Conservation (phyloP, 2,113 vertebrate genomes). For the Euleptes europaea region DNA sequence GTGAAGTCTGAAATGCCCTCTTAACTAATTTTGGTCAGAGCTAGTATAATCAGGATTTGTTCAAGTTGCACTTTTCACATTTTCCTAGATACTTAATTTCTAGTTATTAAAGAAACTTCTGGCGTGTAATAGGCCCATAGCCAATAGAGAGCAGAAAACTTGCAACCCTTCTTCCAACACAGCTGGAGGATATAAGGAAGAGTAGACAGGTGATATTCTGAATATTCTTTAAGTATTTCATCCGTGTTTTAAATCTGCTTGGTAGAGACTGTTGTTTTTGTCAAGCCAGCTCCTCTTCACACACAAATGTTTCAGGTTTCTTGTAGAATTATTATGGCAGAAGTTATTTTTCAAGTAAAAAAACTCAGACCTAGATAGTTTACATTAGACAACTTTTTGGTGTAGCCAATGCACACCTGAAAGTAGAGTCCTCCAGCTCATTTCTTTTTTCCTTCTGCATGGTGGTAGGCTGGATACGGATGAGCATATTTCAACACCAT, state of each 20-base stretch:
- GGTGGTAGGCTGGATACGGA: neutral
- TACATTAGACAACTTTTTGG: neutral
- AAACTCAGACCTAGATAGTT: neutral
- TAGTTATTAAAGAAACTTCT: neutral
- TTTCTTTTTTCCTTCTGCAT: neutral
- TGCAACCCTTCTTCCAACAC: conserved; percentile 19
- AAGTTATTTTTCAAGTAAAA: neutral
- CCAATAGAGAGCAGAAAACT: neutral
- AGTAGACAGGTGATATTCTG: conserved; percentile 7
- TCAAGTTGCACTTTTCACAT: conserved; percentile 65
- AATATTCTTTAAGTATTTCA: conserved; percentile 24
- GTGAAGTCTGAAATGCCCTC: conserved; percentile 37
- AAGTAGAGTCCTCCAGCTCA: conserved; percentile 9
- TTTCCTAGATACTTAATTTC: neutral
- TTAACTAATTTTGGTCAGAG: conserved; percentile 31
- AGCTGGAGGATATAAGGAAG: conserved; percentile 37
- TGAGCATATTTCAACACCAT: neutral
- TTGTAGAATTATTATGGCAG: conserved; percentile 38
- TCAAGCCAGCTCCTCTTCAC: conserved; percentile 34
- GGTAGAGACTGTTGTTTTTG: conserved; percentile 35
- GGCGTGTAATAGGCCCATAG: neutral
- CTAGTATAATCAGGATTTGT: conserved; percentile 42
- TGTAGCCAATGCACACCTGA: conserved; percentile 9
- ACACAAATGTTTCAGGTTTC: conserved; percentile 51
- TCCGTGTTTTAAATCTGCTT: conserved; percentile 13